Evolutionary conservation across 2,797 vertebrate species (phyloP).

Genomic region (Anguilla marmorata): DNA sequence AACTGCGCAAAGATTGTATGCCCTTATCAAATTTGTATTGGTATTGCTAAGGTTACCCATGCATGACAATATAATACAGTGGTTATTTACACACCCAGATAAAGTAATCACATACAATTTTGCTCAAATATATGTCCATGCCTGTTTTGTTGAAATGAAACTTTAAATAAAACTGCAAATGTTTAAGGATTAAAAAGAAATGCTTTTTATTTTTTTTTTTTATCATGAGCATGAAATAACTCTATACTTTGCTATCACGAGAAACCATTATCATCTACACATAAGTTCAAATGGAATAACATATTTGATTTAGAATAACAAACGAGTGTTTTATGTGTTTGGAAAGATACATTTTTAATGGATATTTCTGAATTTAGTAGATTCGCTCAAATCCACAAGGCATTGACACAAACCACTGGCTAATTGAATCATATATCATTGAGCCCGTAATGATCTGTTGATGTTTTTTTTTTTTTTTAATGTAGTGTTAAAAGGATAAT

Average conservation of each 20-base stretch:
- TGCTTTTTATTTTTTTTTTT: too few species aligned
- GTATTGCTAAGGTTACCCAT: not conserved
- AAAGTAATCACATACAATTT: not conserved
- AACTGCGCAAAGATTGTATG: not conserved
- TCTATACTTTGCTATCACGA: too few species aligned
- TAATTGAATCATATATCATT: not conserved
- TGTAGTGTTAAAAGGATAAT: too few species aligned
- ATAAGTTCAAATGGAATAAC: too few species aligned
- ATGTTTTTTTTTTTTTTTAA: not conserved
- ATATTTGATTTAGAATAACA: not conserved
- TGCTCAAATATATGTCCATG: not conserved
- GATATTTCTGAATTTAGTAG: too few species aligned
- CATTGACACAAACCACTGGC: not conserved
- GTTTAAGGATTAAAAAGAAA: too few species aligned
- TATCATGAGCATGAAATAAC: too few species aligned
- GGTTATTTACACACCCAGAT: not conserved
- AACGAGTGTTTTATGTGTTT: not conserved
- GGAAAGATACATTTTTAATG: too few species aligned
- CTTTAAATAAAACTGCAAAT: too few species aligned
- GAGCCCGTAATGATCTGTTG: not conserved
- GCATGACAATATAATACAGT: not conserved
- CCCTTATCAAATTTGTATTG: not conserved
- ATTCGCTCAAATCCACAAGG: too few species aligned
- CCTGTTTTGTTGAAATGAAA: too few species aligned
- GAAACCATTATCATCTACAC: too few species aligned